Percentiles rank a stretch among this genome's conserved stretches.
Evolutionary conservation across 2,797 vertebrate genomes (phyloP).

Genomic region (Pyrocephalus nanus): DNA sequence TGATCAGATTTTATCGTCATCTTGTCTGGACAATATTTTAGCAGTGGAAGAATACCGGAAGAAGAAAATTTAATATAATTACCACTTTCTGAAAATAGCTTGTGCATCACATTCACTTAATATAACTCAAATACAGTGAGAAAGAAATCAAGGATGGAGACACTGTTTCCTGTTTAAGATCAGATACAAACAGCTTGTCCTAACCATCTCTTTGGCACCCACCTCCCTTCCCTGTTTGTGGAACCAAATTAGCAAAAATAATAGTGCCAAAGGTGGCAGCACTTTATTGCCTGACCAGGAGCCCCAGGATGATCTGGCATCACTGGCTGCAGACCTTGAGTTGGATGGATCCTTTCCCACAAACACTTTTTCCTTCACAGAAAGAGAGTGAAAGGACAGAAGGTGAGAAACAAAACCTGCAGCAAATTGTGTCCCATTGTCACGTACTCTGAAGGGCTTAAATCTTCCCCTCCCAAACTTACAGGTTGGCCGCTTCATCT

Average conservation of each 20-base stretch:
- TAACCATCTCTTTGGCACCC: not conserved
- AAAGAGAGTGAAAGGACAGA: not conserved
- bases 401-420: not conserved
- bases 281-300: not conserved
- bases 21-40: slow-evolving; percentile 64
- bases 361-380: not conserved
- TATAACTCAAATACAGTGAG: slow-evolving; percentile 39
- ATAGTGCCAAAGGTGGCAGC: not conserved
- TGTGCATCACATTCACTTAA: slow-evolving; percentile 28
- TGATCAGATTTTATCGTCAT: slow-evolving; percentile 62
- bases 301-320: not conserved
- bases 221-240: not conserved
- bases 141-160: slow-evolving; percentile 29
- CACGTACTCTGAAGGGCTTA: not conserved
- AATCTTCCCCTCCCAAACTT: not conserved
- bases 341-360: not conserved
- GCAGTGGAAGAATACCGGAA: slow-evolving; percentile 46
- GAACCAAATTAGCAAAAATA: slow-evolving; percentile 14
- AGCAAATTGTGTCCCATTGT: not conserved
- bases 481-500: not conserved
- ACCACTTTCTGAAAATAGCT: slow-evolving; percentile 49
- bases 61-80: slow-evolving; percentile 53
- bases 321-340: not conserved
- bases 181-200: slow-evolving; percentile 29
- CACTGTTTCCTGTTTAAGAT: slow-evolving; percentile 18